Percentiles rank a stretch among this genome's conserved stretches.
These are phyloP conservation scores for Phylloscopus whistleri DNA, from an alignment of 2,113 vertebrate species.

Conservation along the genomic window DNA sequence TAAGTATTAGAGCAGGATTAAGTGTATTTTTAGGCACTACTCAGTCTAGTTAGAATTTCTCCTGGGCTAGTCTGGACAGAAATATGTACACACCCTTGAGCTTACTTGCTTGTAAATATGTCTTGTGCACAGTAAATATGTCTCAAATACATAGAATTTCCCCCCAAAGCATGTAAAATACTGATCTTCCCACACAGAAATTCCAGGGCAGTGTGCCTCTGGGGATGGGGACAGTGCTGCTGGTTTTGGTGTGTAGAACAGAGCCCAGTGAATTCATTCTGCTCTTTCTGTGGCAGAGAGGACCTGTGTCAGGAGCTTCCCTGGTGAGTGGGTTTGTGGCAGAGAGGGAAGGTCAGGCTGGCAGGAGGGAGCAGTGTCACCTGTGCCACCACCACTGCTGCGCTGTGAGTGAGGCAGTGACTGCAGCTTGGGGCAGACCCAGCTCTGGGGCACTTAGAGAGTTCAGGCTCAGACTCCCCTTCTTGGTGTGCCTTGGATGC, in stretches of 20 bases:
- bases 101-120: neutral
- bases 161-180: fast-evolving
- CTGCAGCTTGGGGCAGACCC: neutral
- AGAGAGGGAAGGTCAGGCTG: neutral
- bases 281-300: neutral
- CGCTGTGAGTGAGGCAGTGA: neutral
- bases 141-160: neutral
- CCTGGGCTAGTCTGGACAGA: neutral
- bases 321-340: neutral
- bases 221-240: neutral
- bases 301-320: neutral
- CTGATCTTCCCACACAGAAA: neutral
- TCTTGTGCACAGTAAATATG: neutral
- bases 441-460: neutral
- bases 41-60: neutral
- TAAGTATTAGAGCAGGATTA: neutral
- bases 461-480: neutral
- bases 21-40: neutral
- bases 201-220: neutral
- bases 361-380: neutral
- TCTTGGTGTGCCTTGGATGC: neutral
- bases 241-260: neutral
- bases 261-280: neutral
- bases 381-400: neutral
- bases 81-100: neutral